Evolutionary conservation across 2,888 invertebrate genomes (phyloP), one percentile per base, ranked within the genome.

Genomic region (Cataglyphis albicans): DNA sequence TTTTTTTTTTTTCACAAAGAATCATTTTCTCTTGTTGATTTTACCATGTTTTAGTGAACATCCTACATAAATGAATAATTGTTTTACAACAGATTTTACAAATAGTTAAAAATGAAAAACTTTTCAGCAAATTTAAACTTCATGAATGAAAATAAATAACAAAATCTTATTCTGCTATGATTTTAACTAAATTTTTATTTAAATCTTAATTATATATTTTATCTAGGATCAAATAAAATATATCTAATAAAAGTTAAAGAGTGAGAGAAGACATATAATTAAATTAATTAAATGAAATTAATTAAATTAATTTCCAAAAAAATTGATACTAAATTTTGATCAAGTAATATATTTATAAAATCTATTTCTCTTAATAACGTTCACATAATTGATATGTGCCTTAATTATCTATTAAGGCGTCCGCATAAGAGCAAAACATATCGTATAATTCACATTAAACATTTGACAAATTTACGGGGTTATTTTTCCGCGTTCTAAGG

Each of bases 11-110:
- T 75, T 29, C 52, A 18, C 67, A 29, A 38, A 67, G 38, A 67
- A 67, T 76, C 38, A 76, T 76, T 67, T 76, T n/a, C 44, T 64
- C 38, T 21, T 55, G 67, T 67, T 55, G 52, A 44, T 76, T 76
- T 76, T 67, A 55, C 55, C 67, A 55, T 52, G 32, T 67, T 76
- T 76, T 67, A 67, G 67, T 29, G n/a, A 10, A 21, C 74, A 44
- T 12, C 18, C 52, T 25, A 5, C 44, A 67, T 76, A 76, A 76
- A 76, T 76, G 52, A 76, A 76, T 76, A 48, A 76, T 76, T 55
- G 44, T 55, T 76, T 76, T 67, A 52, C 52, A 76, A 52, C 38
- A 76, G 75, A 67, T 76, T 76, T 76, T 76, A 67, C 75, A 67
- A 76, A 67, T 38, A 38, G 67, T 76, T 76, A 76, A 76, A 76